Percentiles rank a stretch among this genome's conserved stretches.
Evolutionary conservation across 2,888 invertebrate genomes (phyloP).

Genomic region (Leptopterna dolabrata): DNA sequence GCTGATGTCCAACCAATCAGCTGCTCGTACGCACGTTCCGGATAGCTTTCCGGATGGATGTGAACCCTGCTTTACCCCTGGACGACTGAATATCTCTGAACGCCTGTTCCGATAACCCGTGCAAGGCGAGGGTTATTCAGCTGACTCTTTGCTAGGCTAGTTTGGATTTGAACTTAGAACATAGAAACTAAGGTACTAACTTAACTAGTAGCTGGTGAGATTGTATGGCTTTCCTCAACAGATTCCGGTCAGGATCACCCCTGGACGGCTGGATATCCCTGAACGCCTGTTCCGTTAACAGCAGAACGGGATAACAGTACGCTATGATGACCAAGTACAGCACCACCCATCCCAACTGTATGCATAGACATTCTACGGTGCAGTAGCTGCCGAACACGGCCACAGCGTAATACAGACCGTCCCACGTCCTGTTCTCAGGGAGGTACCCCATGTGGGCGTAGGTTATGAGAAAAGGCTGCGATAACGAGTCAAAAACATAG

Average conservation of each 20-base stretch:
- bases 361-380: background rate
- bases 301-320: background rate
- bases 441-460: background rate
- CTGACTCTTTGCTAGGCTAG: too few relatives aligned
- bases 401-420: background rate
- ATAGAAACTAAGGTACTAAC: background rate
- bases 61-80: too few relatives aligned
- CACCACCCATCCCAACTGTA: background rate
- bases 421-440: background rate
- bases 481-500: background rate
- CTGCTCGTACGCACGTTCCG: too few relatives aligned
- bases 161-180: background rate
- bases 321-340: background rate
- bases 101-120: too few relatives aligned
- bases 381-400: background rate
- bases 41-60: too few relatives aligned
- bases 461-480: background rate
- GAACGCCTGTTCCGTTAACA: background rate
- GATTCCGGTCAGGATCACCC: background rate
- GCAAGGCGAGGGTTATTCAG: too few relatives aligned
- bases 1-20: too few relatives aligned
- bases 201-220: background rate
- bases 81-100: background rate
- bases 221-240: background rate
- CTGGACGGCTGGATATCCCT: background rate